Base-by-base conservation (phyloP, 2,113 vertebrate genomes). In the Beaufortia kweichowensis region DNA sequence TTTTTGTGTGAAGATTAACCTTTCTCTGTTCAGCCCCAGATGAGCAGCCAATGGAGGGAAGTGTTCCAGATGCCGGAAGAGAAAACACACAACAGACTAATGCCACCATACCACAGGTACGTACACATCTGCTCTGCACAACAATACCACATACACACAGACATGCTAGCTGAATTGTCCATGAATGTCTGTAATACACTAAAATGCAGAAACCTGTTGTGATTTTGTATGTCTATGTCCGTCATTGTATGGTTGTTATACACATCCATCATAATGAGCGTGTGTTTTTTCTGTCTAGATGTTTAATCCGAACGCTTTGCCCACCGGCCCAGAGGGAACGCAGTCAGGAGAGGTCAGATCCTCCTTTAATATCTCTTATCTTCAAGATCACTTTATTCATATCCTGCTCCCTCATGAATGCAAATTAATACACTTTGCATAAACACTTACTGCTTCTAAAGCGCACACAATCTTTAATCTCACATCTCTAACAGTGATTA, bases 281-380 rank as follows among this genome's bases (percentile, higher is more conserved):
- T 23, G 33, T 41, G 11, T 68, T 14, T 63, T 10, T 28, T 64
- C 35, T 55, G 1, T 28, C 11, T 67, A 98, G 96, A 92, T 92
- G 80, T 89, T 93, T 79, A 92, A 90, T 65, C 88, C 93, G 1
- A 85, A 88, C 4, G 28, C 89, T 23, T 84, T 90, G 62, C 92
- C 90, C 6, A 89, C 93, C 48, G 94, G 87, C 21, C 82, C 91
- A 33, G 95, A 94, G 24, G 91, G 89, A 48, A 86, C 86, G 10
- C 93, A 90, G 2, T 92, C 93, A 2, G 94, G 95, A 75, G 95
- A 96, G 95, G 95, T 96, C 92, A 85, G 84, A 80, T 67, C 53
- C n/a, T 57, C 9, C 9, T 62, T 61, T 39, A 46, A 8, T 23
- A 35, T n/a, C 29, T 39, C 9, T 39, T 39, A 10, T 6, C 2